Evolutionary conservation across 2,113 vertebrate genomes (phyloP).

Genomic region (Plectropomus leopardus): DNA sequence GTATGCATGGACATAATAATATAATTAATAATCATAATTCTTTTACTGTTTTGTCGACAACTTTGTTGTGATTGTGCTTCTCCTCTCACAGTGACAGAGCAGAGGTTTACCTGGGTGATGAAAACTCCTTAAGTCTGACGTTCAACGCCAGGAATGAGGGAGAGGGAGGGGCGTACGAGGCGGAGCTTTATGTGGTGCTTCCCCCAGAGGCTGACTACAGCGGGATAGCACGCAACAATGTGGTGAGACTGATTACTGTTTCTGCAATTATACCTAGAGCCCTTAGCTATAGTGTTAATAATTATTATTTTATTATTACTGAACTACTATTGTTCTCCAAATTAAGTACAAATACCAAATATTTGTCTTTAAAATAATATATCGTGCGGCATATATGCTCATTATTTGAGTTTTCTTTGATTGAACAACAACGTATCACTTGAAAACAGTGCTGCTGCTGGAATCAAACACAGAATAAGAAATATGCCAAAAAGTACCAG

Average conservation of each 20-base stretch:
- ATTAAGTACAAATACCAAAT: background rate
- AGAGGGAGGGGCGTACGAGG: constrained; percentile 91
- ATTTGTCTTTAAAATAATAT: background rate
- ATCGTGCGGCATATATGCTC: background rate
- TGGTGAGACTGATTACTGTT: constrained; percentile 72
- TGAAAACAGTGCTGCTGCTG: background rate
- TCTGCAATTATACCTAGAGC: background rate
- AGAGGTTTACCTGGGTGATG: constrained; percentile 86
- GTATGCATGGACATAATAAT: background rate
- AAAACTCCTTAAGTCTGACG: constrained; percentile 86
- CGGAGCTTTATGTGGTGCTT: constrained; percentile 87
- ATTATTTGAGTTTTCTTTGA: background rate
- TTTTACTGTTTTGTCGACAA: background rate
- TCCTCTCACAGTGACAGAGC: constrained; percentile 81
- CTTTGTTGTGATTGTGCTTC: background rate
- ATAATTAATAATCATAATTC: too few species aligned
- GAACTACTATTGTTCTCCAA: background rate
- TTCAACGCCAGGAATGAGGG: constrained; percentile 89
- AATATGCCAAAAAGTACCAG: background rate
- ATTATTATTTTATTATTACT: background rate
- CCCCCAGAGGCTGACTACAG: constrained; percentile 88
- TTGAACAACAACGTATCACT: background rate
- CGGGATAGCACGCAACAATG: constrained; percentile 86
- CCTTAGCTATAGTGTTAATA: background rate
- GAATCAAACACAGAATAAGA: background rate